These are phyloP conservation scores for Palythoa caribaeorum DNA, from an alignment of 92 coral and sea anemone genomes.

Conservation along the genomic window DNA sequence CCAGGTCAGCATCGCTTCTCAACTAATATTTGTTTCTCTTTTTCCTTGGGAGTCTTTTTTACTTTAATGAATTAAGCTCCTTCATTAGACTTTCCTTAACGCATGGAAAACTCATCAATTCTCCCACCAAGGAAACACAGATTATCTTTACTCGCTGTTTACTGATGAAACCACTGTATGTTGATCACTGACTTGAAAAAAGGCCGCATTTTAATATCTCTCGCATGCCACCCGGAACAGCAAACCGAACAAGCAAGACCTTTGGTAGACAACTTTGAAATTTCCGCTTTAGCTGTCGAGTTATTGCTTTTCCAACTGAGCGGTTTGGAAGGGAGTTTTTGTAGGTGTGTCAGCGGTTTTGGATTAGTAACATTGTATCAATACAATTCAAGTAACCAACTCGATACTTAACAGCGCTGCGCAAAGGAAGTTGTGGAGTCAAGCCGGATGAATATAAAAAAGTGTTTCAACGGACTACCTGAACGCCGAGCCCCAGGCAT, in stretches of 20 bases:
- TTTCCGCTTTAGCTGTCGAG: slow-evolving; percentile 49
- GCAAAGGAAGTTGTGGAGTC: neutral
- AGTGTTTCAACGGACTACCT: slow-evolving; percentile 25
- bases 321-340: slow-evolving; percentile 10
- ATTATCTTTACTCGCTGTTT: slow-evolving; percentile 9
- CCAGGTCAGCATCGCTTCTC: neutral
- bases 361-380: neutral
- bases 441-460: neutral
- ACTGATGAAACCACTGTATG: neutral
- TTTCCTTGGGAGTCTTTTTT: slow-evolving; percentile 22
- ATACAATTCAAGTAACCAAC: slow-evolving; percentile 11
- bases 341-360: slow-evolving; percentile 21
- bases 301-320: slow-evolving; percentile 49
- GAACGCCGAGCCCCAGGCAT: slow-evolving; percentile 34
- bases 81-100: neutral
- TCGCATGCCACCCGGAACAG: slow-evolving; percentile 24
- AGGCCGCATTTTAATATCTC: slow-evolving; percentile 50
- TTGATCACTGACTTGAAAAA: slow-evolving; percentile 23
- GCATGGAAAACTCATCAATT: slow-evolving; percentile 50
- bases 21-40: slow-evolving; percentile 17
- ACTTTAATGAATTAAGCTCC: slow-evolving; percentile 6
- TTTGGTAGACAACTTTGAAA: slow-evolving; percentile 23
- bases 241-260: slow-evolving; percentile 10
- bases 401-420: too few species aligned
- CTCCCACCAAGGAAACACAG: slow-evolving; percentile 39